Base-by-base conservation (phyloP, 1,140 invertebrate species). In the Coptotermes formosanus region DNA sequence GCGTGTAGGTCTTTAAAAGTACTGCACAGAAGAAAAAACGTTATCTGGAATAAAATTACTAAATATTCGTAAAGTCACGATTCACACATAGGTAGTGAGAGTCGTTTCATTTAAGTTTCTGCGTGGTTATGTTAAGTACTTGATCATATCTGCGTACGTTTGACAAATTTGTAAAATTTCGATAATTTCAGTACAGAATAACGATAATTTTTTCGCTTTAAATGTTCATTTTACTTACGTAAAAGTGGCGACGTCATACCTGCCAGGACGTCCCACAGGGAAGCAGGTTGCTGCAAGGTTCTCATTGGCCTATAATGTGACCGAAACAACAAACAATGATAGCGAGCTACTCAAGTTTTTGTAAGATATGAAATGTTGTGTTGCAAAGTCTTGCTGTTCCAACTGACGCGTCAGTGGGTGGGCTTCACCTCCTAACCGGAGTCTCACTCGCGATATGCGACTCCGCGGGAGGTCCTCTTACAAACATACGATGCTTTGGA, bases 301-400 rank as follows among this genome's bases (percentile, higher is more conserved):
- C 64, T 75, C 64, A 75, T 75, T 75, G 64, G 64, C 64, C n/a
- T 30, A 75, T 30, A 75, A 75, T 75, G n/a, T 75, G 25, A 75
- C 64, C 25, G 64, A 75, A 75, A 75, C 64, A 75, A 75, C 64
- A n/a, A 75, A 75, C 25, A 75, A n/a, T 75, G 64, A 75, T 75
- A 75, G 64, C 64, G 64, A 75, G 64, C 25, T 9, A n/a, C 25
- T 75, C 64, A 75, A 75, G 64, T 75, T 75, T 75, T 75, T 75
- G 64, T 75, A 75, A 75, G 64, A 75, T 75, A 75, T 75, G 64
- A 75, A 75, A 75, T 30, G 64, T 75, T 75, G 6, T 16, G 64
- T 75, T 75, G 64, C 64, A 75, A 75, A 75, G 64, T 30, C 64
- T 75, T 75, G 64, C 64, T 75, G 64, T 75, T 75, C 64, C 64